phyloP scores from a whole-genome alignment of 2,888 invertebrate genomes.

The Leptopilina syphax region DNA sequence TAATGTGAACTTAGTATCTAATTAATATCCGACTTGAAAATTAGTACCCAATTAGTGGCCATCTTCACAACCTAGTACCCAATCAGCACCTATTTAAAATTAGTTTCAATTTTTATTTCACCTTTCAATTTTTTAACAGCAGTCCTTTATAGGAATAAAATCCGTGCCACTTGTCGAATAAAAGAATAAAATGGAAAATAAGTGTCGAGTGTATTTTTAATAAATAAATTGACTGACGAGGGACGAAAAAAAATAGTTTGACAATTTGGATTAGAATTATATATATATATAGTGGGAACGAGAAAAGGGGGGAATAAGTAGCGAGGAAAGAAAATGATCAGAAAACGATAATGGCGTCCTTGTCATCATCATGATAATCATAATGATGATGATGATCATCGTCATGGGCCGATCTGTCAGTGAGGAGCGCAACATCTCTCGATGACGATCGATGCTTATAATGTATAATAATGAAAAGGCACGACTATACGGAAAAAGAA shows the following conservation, averaged over 20 bases:
- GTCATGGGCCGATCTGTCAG: conserved; percentile 18
- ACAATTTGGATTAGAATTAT: conserved; percentile 42
- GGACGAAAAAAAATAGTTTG: conserved; percentile 38
- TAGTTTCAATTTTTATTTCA: too few species aligned
- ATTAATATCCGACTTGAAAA: too few species aligned
- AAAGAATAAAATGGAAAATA: too few species aligned
- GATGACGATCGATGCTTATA: conserved; percentile 44
- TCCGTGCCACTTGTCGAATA: too few species aligned
- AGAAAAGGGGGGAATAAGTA: conserved; percentile 33
- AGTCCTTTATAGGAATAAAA: too few species aligned
- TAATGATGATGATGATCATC: conserved; percentile 2
- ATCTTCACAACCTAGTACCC: too few species aligned
- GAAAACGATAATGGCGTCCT: conserved; percentile 41
- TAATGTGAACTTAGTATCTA: too few species aligned
- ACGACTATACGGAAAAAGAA: conserved; percentile 41
- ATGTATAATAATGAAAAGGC: conserved; percentile 39
- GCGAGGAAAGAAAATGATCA: conserved; percentile 38
- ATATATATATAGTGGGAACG: conserved; percentile 1
- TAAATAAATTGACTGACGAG: too few species aligned
- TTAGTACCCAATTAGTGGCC: too few species aligned
- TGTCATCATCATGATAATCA: conserved; percentile 42
- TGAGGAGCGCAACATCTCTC: conserved; percentile 35
- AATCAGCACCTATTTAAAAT: too few species aligned
- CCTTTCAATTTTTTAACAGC: too few species aligned
- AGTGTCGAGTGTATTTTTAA: too few species aligned